Evolutionary conservation across 2,797 vertebrate genomes (phyloP).

Genomic region (Eulemur coronatus): DNA sequence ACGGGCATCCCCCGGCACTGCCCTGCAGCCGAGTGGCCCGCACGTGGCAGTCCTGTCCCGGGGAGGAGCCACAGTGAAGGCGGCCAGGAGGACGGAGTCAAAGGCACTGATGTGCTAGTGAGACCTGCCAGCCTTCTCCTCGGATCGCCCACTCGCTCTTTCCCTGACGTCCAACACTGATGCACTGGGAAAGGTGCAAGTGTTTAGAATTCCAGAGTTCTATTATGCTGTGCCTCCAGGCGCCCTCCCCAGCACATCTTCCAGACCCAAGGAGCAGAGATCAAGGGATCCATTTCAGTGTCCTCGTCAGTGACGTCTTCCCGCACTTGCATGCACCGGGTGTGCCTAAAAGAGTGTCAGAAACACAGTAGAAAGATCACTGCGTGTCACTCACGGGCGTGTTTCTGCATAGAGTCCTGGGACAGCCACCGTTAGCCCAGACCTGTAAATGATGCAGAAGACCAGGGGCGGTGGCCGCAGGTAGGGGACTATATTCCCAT

Average conservation of each 20-base stretch:
- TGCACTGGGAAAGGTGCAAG: background rate
- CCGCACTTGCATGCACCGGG: too few species aligned
- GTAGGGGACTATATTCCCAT: slow-evolving; percentile 23
- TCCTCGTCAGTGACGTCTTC: background rate
- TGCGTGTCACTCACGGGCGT: rapidly evolving
- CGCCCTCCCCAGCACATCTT: background rate
- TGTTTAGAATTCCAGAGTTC: slow-evolving; percentile 2
- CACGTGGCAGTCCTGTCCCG: background rate
- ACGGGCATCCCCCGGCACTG: slow-evolving; percentile 16
- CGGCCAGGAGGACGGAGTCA: background rate
- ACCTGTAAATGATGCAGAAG: background rate
- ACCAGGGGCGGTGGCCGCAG: slow-evolving; percentile 28
- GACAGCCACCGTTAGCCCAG: background rate
- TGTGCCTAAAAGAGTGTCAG: rapidly evolving
- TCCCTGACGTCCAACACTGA: background rate
- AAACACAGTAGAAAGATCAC: too few species aligned
- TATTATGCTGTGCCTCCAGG: rapidly evolving
- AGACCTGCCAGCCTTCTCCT: background rate
- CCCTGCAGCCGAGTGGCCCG: background rate
- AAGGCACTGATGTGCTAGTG: background rate
- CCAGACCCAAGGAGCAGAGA: background rate
- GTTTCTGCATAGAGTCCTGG: rapidly evolving
- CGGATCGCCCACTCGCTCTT: background rate
- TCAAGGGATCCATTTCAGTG: rapidly evolving
- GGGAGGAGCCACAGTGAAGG: background rate